Base-by-base conservation (phyloP, 2,113 vertebrate genomes). In the Percopsis transmontana region DNA sequence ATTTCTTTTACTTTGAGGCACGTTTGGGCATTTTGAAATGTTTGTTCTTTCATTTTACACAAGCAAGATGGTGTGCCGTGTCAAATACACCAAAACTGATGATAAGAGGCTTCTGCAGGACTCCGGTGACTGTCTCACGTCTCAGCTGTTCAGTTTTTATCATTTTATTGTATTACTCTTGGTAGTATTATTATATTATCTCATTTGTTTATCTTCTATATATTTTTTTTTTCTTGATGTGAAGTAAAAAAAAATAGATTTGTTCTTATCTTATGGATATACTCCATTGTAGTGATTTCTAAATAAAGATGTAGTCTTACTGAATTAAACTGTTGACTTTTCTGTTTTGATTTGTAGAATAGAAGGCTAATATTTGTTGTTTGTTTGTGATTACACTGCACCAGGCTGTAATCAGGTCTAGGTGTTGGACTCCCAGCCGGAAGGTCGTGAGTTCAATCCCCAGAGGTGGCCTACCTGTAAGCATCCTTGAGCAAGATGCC, bases 301-400 rank as follows among this genome's bases (percentile, higher is more conserved):
- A 80, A 89, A 91, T 91, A 91, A 90, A 91, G 53, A 70, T 70
- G 14, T 77, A 53, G 66, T 83, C 59, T 80, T 77, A 70, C 66
- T 74, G 68, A 68, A 54, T 79, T 51, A 2, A 47, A 23, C 3
- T 2, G 0, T 33, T 55, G 3, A 14, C 50, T 24, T 39, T 51
- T 76, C 14, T 39, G 52, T 12, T 48, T 19, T 69, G 23, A n/a
- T n/a, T n/a, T n/a, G n/a, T n/a, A n/a, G n/a, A n/a, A n/a, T n/a
- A n/a, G n/a, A n/a, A n/a, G n/a, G n/a, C n/a, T n/a, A n/a, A n/a
- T 50, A 15, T 16, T 58, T 59, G 11, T 18, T 51, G 18, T 40
- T n/a, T 33, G 27, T 19, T 58, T 19, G 20, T 42, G n/a, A 19
- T 19, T 24, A 54, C 9, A 38, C 11, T 45, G 11, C n/a, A n/a